Conservation (phyloP, 2,113 vertebrate genomes). For the Rhea pennata region DNA sequence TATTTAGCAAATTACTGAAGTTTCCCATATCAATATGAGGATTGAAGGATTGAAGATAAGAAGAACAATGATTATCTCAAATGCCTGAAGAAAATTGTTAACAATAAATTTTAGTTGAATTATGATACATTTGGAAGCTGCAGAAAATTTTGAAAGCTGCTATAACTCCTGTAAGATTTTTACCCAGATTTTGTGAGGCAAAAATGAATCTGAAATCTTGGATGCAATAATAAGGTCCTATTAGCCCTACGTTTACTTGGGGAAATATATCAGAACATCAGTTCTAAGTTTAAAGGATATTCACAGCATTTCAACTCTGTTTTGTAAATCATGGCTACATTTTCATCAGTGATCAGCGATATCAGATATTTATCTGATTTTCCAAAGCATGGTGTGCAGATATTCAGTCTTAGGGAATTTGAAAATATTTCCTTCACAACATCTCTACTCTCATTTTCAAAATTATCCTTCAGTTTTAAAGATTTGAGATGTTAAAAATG, state of each 20-base stretch:
- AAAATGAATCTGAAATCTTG: background rate
- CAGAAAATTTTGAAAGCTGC: background rate
- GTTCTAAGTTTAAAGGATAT: background rate
- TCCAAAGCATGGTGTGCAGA: background rate
- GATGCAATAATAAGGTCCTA: background rate
- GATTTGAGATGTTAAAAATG: background rate
- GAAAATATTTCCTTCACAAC: background rate
- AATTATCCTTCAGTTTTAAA: background rate
- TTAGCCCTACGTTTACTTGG: background rate
- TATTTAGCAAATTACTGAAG: background rate
- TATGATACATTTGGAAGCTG: background rate
- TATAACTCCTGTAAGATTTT: background rate
- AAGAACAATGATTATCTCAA: background rate
- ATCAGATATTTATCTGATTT: background rate
- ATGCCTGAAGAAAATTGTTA: background rate
- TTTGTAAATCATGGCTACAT: background rate
- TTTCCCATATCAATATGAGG: background rate
- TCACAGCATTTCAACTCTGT: background rate
- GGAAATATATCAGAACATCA: background rate
- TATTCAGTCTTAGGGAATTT: background rate
- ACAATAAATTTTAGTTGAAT: background rate
- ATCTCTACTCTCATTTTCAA: background rate
- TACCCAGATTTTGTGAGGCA: background rate
- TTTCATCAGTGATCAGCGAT: background rate
- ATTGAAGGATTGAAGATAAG: background rate